Base-by-base conservation (phyloP, 2,113 vertebrate species). In the Geococcyx californianus region DNA sequence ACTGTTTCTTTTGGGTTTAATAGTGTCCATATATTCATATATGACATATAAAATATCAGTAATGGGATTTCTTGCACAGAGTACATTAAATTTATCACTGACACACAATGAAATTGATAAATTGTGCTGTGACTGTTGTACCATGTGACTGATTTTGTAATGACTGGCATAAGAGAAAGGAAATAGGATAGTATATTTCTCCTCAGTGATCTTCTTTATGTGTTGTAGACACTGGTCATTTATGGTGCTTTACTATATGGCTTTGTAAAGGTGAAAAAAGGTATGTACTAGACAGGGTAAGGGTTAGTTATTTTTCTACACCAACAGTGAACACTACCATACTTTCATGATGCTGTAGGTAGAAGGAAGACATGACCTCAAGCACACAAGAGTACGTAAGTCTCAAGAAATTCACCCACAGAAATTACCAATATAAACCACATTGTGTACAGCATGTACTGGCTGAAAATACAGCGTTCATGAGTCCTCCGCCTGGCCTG, bases 51-150 rank as follows among this genome's bases (percentile, higher is more conserved):
- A 95, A 95, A 83, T 55, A 47, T 36, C 0, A 7, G 66, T 58
- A 96, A 95, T 89, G 49, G 59, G 58, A 72, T 84, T 84, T 67
- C 64, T 42, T 54, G n/a, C 54, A 40, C 42, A 75, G 52, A 84
- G 23, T 45, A 64, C 45, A 84, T 93, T 68, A 77, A 74, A 88
- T 93, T 94, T 93, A 83, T 86, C 76, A 59, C 59, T 52, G 67
- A n/a, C 58, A 81, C 64, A 86, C 55, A 94, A 74, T 64, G 44
- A 91, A 95, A 90, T 36, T 63, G 56, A 92, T 92, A 55, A 68
- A 75, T 60, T 84, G 60, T 45, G 68, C 54, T 80, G 59, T 51
- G 69, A 14, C 51, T 34, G 42, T 49, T 52, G 21, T 45, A 77
- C 54, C 44, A 69, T 18, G 42, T 44, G 84, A 62, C 60, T 52